phyloP scores from a whole-genome alignment of 2,113 vertebrate species.

The Speoplatyrhinus poulsoni region DNA sequence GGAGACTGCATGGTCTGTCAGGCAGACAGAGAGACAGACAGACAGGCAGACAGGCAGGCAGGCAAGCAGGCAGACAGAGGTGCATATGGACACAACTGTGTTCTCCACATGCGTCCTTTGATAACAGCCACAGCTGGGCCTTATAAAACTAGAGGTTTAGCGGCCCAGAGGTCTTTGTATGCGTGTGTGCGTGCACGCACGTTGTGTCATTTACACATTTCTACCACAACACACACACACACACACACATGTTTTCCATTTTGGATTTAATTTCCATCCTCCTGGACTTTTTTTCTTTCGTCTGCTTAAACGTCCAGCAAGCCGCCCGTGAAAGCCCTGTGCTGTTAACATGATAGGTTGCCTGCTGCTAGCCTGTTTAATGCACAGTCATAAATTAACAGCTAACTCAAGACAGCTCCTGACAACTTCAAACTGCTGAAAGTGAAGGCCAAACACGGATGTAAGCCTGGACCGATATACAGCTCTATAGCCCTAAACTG shows the following conservation, averaged over 20 bases:
- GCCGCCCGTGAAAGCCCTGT: slow-evolving; percentile 69
- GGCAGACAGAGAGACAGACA: no score
- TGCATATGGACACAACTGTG: no score
- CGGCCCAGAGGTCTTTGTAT: no score
- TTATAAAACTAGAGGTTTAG: no score
- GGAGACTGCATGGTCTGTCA: no score
- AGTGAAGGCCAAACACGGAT: slow-evolving; percentile 55
- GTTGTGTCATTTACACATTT: not conserved
- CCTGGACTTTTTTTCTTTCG: slow-evolving; percentile 60
- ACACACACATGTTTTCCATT: slow-evolving; percentile 65
- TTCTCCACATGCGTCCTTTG: no score
- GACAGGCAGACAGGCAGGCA: no score
- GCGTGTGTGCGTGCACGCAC: not conserved
- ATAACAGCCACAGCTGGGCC: no score
- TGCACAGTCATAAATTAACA: slow-evolving; percentile 70
- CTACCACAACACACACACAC: slow-evolving; percentile 5
- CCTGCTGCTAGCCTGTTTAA: slow-evolving; percentile 72
- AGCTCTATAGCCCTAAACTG: no score
- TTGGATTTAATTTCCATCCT: slow-evolving; percentile 68
- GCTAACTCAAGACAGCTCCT: slow-evolving; percentile 51
- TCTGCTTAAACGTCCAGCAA: slow-evolving; percentile 73
- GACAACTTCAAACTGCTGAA: slow-evolving; percentile 15
- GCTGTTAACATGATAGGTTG: slow-evolving; percentile 74
- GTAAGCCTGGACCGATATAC: slow-evolving; percentile 18
- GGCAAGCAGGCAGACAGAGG: no score